Evolutionary conservation across 2,888 invertebrate genomes (phyloP), one percentile per base, ranked within the genome.

Genomic region (Drosophila mettleri): DNA sequence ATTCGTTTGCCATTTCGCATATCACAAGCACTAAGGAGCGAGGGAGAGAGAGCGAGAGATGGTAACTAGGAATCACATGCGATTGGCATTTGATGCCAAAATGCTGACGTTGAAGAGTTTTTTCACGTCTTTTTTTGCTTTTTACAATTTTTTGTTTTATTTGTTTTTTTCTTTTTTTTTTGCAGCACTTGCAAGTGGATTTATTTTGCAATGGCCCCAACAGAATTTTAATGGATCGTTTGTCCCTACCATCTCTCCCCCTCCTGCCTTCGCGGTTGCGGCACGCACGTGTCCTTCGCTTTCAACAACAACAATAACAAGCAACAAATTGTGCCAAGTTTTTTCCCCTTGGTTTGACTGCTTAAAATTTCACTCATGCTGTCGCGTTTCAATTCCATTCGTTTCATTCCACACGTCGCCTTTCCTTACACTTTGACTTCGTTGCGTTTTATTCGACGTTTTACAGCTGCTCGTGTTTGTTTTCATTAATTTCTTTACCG

Each of bases 11-110:
- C 81, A 86, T 86, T 88, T 80, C 86, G 70, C 84, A 80, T 86
- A 69, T 75, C 76, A 67, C 64, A 70, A 62, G 59, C 53, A 57
- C 59, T 41, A 55, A 38, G 48, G 48, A 5, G 31, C 9, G 43
- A 8, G 22, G 6, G 8, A 0, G 41, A 22, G 12, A 0, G n/a
- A 20, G 22, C 3, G 6, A 10, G 8, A 39, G 24, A 14, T 39
- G 45, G 51, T 58, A 60, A 69, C 78, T 82, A 68, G 61, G 80
- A 89, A 85, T 89, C 85, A 85, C 88, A 87, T 82, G 78, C 83
- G 89, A 85, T 86, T 82, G 83, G 88, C 83, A 89, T 89, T 87
- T 87, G 85, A 88, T 69, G 89, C 86, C 83, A 72, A 87, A 82
- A 68, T 67, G 81, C 81, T 86, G 81, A 82, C 83, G 83, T 79